Percentiles rank a stretch among this genome's conserved stretches.
Evolutionary conservation across 2,888 invertebrate genomes (phyloP).

Genomic region (Serripes groenlandicus): DNA sequence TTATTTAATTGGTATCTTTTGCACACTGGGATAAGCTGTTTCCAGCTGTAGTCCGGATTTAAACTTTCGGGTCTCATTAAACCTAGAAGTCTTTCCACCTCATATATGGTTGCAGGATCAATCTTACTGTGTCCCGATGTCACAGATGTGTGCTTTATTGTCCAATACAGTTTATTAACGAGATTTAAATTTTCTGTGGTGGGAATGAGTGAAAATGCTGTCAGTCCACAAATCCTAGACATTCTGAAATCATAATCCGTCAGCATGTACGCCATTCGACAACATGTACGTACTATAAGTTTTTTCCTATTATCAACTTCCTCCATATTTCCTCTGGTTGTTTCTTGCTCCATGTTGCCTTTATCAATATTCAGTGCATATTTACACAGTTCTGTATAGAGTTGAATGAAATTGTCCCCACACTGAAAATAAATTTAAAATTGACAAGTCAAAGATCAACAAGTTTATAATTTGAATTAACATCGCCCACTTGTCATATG

Average conservation of each 20-base stretch:
- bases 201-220: conserved; percentile 79
- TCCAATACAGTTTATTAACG: conserved; percentile 72
- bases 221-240: conserved; percentile 76
- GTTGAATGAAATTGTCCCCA: conserved; percentile 80
- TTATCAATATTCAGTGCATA: conserved; percentile 83
- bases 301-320: conserved; percentile 69
- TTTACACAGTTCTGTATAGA: conserved; percentile 81
- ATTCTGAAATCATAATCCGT: conserved; percentile 76
- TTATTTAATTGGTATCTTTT: conserved; percentile 67
- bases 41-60: conserved; percentile 76
- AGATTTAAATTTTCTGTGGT: conserved; percentile 68
- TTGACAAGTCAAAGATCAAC: background rate
- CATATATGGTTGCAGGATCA: conserved; percentile 80
- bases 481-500: too few relatives aligned
- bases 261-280: conserved; percentile 75
- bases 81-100: conserved; percentile 78
- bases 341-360: conserved; percentile 77
- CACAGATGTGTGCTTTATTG: conserved; percentile 60
- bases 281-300: conserved; percentile 75
- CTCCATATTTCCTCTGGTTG: conserved; percentile 68
- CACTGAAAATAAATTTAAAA: conserved; percentile 72
- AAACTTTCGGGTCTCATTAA: conserved; percentile 78
- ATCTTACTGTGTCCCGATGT: conserved; percentile 65
- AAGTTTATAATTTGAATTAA: too few relatives aligned
- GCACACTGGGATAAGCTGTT: conserved; percentile 74